Conservation (phyloP, 2,113 vertebrate species). For the Melanerpes aurifrons region DNA sequence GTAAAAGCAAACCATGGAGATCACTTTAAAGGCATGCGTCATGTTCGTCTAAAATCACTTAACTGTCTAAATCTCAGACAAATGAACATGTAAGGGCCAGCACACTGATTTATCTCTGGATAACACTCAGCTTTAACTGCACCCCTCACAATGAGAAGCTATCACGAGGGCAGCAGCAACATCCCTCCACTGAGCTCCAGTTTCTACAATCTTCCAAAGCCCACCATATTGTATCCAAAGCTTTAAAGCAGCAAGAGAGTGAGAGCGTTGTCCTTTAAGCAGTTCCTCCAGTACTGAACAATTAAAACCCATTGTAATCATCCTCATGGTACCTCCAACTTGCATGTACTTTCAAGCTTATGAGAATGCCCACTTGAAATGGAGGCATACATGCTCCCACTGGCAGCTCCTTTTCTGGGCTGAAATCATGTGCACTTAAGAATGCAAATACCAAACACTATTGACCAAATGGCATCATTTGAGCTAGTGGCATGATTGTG, state of each 20-base stretch:
- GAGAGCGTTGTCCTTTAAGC: neutral
- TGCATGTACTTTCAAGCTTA: neutral
- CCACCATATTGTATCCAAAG: neutral
- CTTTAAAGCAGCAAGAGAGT: neutral
- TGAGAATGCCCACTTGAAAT: neutral
- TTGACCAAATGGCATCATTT: neutral
- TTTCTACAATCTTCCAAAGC: neutral
- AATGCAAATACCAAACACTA: neutral
- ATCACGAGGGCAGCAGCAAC: neutral
- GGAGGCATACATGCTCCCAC: accelerated
- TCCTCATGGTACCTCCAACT: neutral
- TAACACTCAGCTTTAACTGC: neutral
- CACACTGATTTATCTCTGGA: neutral
- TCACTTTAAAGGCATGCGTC: neutral
- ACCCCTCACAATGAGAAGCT: neutral
- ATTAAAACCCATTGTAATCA: neutral
- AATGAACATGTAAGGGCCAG: neutral
- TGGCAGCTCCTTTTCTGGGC: neutral
- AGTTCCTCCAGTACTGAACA: neutral
- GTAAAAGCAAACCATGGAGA: neutral
- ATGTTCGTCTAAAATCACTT: neutral
- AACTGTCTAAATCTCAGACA: neutral
- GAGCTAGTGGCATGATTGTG: neutral
- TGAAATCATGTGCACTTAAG: neutral
- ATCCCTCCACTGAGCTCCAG: neutral